Conservation (phyloP, 2,113 vertebrate species). For the Rhynchopsitta pachyrhyncha region DNA sequence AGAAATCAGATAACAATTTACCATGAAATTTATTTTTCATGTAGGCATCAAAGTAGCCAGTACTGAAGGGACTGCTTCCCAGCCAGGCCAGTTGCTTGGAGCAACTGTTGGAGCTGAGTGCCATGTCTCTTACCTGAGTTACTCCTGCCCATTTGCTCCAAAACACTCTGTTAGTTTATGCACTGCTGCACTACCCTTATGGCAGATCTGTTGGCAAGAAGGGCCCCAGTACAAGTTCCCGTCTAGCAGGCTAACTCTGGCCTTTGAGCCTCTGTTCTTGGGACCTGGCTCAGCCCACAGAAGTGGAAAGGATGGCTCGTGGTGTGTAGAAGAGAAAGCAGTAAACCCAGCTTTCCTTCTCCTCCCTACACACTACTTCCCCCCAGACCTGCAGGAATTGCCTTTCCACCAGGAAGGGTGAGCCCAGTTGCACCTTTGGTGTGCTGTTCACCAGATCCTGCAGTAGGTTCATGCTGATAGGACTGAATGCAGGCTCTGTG, state of each 20-base stretch:
- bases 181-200: neutral
- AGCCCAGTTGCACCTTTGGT: neutral
- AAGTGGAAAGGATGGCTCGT: neutral
- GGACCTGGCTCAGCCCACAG: neutral
- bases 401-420: neutral
- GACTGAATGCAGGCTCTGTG: neutral
- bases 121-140: neutral
- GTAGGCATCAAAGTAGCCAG: neutral
- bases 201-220: neutral
- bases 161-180: neutral
- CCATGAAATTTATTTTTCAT: neutral
- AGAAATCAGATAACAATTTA: neutral
- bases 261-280: neutral
- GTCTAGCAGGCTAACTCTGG: neutral
- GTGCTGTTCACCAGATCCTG: neutral
- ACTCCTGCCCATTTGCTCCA: neutral
- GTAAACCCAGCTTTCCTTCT: neutral
- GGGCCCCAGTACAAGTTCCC: neutral
- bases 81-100: neutral
- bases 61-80: neutral
- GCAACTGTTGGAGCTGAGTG: neutral
- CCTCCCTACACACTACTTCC: neutral
- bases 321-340: neutral
- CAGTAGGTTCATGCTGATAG: neutral
- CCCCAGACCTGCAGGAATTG: neutral